These are phyloP conservation scores for Callorhinus ursinus DNA, from an alignment of 2,113 vertebrate genomes.

Conservation along the genomic window DNA sequence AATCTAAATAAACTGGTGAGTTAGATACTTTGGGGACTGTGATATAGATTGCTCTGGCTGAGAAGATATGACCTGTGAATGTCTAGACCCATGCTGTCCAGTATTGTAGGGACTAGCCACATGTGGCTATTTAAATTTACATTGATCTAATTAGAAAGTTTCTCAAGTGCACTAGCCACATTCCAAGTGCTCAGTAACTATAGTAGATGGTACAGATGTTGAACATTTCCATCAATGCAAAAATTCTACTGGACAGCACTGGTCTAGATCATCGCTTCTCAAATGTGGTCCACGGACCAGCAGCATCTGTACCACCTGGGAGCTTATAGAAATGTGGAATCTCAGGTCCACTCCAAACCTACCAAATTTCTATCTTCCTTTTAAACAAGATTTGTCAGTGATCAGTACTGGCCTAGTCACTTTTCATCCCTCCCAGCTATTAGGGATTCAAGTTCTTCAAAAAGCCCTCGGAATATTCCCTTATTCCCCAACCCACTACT, in stretches of 20 bases:
- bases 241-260: background rate
- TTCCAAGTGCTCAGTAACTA: background rate
- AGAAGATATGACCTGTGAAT: background rate
- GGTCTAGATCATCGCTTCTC: background rate
- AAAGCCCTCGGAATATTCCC: background rate
- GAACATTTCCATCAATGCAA: background rate
- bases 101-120: background rate
- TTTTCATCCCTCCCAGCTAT: background rate
- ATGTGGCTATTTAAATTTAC: background rate
- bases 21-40: background rate
- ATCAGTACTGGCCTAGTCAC: background rate
- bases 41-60: background rate
- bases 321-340: background rate
- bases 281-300: background rate
- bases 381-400: background rate
- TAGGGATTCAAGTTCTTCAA: background rate
- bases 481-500: background rate
- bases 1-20: background rate
- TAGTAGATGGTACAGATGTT: background rate
- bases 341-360: background rate
- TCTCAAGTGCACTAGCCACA: background rate
- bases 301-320: background rate
- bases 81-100: background rate
- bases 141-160: background rate
- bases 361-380: background rate